A percentile compares a stretch with the other conserved stretches of the same genome.
Evolutionary conservation across 1,140 invertebrate species (phyloP).

Genomic region (Choristoneura fumiferana): DNA sequence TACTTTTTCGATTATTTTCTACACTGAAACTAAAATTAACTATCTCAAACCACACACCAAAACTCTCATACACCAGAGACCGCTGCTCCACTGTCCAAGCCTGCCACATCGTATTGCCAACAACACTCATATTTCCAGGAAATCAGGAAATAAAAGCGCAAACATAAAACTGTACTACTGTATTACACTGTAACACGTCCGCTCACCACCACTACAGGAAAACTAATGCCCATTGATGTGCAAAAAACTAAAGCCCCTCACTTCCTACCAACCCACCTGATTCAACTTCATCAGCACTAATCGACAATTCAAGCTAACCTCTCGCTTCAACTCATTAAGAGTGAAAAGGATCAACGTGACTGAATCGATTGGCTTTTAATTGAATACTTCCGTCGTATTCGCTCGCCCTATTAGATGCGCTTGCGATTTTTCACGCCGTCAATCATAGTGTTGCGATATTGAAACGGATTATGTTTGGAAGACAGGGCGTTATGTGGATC

Average conservation of each 20-base stretch:
- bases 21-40: not conserved
- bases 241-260: slow-evolving; percentile 29
- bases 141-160: not conserved
- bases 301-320: not conserved
- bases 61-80: not conserved
- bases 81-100: slow-evolving; percentile 4
- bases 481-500: slow-evolving; percentile 1
- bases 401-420: slow-evolving; percentile 12
- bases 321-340: not conserved
- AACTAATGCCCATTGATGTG: slow-evolving; percentile 36
- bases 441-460: not conserved
- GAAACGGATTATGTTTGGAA: slow-evolving; percentile 14
- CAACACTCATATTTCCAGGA: slow-evolving; percentile 27
- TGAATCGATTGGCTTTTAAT: not conserved
- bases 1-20: too few relatives aligned
- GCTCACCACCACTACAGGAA: slow-evolving; percentile 24
- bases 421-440: slow-evolving; percentile 3
- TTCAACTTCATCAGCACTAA: not conserved
- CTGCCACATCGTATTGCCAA: slow-evolving; percentile 19
- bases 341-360: slow-evolving; percentile 1
- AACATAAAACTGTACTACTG: too few relatives aligned
- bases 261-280: not conserved
- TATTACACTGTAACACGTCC: slow-evolving; percentile 14
- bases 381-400: slow-evolving; percentile 11
- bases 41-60: not conserved